These are phyloP conservation scores for Laticauda laticaudata DNA, from an alignment of 2,113 vertebrate genomes.

Conservation along the genomic window DNA sequence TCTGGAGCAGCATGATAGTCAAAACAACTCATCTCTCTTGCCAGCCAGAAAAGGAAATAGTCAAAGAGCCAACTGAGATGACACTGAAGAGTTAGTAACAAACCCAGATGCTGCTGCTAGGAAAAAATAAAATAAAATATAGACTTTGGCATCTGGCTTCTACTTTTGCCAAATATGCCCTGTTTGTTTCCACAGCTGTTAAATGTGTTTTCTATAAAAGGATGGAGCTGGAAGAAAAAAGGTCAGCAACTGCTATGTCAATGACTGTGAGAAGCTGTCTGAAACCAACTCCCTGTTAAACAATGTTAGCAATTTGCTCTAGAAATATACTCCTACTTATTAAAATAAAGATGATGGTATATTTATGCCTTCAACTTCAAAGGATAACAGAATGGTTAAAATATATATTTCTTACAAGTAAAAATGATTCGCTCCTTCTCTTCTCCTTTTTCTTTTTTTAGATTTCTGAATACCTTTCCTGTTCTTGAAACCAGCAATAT, in stretches of 20 bases:
- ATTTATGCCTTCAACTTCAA: conserved; percentile 53
- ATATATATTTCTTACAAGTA: conserved; percentile 42
- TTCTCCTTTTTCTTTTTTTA: conserved; percentile 14
- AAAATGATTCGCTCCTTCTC: conserved; percentile 40
- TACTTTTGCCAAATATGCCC: conserved; percentile 72
- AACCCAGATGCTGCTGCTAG: conserved; percentile 46
- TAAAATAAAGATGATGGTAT: conserved; percentile 40
- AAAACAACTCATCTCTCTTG: conserved; percentile 42
- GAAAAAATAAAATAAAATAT: conserved; percentile 57
- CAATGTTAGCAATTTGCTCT: conserved; percentile 59
- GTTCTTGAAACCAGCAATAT: background rate
- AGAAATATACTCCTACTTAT: conserved; percentile 59
- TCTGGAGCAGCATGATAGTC: conserved; percentile 52
- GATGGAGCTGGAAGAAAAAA: conserved; percentile 52
- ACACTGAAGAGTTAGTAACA: conserved; percentile 64
- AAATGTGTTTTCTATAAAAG: conserved; percentile 62
- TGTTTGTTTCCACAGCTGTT: conserved; percentile 77
- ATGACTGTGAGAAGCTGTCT: conserved; percentile 46
- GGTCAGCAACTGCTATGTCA: conserved; percentile 34
- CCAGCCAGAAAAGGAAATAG: conserved; percentile 50
- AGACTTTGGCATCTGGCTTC: conserved; percentile 69
- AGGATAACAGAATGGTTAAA: conserved; percentile 54
- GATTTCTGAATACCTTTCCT: background rate
- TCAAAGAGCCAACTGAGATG: conserved; percentile 59
- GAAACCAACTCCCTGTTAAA: conserved; percentile 55